phyloP scores from a whole-genome alignment of 2,113 vertebrate species.

The Varanus komodoensis region DNA sequence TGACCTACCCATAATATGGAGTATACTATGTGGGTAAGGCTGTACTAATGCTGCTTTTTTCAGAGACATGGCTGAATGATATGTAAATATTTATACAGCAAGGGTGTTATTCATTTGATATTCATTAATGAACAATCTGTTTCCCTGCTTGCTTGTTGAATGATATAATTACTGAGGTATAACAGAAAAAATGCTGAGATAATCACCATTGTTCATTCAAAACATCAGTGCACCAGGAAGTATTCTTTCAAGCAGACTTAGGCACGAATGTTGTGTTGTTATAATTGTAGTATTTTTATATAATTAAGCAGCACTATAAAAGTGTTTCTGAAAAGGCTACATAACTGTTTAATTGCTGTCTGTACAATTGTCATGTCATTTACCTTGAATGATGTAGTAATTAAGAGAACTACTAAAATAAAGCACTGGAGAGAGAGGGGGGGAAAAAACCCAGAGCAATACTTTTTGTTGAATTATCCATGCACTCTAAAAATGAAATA shows the following conservation, averaged over 20 bases:
- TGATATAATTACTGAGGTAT: background rate
- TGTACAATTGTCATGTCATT: slow-evolving; percentile 22
- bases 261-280: background rate
- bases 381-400: slow-evolving; percentile 25
- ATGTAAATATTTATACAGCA: background rate
- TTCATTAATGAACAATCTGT: background rate
- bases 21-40: no score
- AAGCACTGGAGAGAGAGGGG: background rate
- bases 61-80: background rate
- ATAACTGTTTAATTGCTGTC: slow-evolving; percentile 41
- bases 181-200: background rate
- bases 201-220: background rate
- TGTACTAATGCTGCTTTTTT: background rate
- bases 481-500: no score
- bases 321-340: slow-evolving; percentile 30
- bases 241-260: background rate
- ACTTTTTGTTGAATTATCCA: no score
- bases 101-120: background rate
- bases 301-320: slow-evolving; percentile 6
- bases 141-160: background rate
- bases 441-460: no score
- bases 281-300: background rate
- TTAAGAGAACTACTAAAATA: slow-evolving; percentile 22
- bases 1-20: background rate
- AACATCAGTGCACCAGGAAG: background rate